Percentiles rank a stretch among this genome's conserved stretches.
Conservation (phyloP, 1,140 invertebrate species). For the Lithobius niger region DNA sequence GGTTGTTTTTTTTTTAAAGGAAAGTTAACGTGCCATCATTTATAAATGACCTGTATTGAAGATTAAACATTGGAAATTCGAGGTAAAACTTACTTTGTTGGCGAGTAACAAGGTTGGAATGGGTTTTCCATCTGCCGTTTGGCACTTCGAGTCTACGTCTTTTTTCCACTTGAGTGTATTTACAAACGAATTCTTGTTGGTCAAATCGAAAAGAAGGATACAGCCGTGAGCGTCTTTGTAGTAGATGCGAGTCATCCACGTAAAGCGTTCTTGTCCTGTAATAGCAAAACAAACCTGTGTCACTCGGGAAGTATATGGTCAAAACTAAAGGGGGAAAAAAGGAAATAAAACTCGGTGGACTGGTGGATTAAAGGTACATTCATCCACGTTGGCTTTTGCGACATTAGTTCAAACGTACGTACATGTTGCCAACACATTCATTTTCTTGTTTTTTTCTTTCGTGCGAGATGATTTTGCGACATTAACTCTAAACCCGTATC, state of each 20-base stretch:
- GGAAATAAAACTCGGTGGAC: too few relatives aligned
- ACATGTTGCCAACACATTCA: too few relatives aligned
- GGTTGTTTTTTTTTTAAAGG: too few relatives aligned
- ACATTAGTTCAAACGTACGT: too few relatives aligned
- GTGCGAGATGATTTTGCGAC: too few relatives aligned
- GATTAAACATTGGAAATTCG: too few relatives aligned
- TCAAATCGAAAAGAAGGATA: constrained; percentile 47
- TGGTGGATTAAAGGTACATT: too few relatives aligned
- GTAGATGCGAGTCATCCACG: constrained; percentile 48
- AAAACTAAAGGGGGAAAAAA: neutral
- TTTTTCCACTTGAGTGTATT: constrained; percentile 46
- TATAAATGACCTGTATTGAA: too few relatives aligned
- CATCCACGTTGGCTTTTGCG: too few relatives aligned
- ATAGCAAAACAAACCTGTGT: constrained; percentile 9
- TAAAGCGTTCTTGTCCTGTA: constrained; percentile 45
- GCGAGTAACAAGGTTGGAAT: constrained; percentile 44
- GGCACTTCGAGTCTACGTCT: constrained; percentile 44
- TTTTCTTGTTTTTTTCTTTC: too few relatives aligned
- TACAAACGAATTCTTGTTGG: constrained; percentile 40
- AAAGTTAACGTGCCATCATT: too few relatives aligned
- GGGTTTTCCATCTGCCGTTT: constrained; percentile 36
- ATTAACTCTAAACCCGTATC: too few relatives aligned
- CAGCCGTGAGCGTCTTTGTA: constrained; percentile 48
- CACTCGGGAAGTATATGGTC: constrained; percentile 1
- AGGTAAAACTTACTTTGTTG: constrained; percentile 45